Conservation (phyloP, 2,797 vertebrate genomes). For the Botia almorhae region DNA sequence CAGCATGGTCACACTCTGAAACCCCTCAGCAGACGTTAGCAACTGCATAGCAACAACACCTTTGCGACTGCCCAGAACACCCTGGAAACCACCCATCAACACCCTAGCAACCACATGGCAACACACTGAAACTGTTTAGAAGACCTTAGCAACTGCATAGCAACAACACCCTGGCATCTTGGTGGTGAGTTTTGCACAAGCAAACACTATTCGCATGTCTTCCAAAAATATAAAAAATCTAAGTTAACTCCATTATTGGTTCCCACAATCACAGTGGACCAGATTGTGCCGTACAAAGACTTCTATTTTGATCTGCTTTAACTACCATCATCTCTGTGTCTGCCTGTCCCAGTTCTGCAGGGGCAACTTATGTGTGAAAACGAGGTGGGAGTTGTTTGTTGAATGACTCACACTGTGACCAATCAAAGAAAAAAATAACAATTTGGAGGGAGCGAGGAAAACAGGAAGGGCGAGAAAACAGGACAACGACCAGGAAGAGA, state of each 20-base stretch:
- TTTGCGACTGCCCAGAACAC: neutral
- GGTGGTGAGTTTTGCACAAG: neutral
- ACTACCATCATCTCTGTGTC: neutral
- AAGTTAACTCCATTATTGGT: neutral
- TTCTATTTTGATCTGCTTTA: neutral
- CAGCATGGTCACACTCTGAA: neutral
- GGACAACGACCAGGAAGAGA: neutral
- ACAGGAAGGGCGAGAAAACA: conserved; percentile 1
- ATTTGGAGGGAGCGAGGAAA: neutral
- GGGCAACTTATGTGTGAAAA: neutral
- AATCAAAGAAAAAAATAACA: conserved; percentile 1
- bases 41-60: neutral
- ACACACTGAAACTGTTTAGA: neutral
- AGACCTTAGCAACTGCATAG: neutral
- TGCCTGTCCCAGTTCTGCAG: conserved; percentile 6
- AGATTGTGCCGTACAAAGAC: too few species aligned
- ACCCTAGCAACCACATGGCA: neutral
- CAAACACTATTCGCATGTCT: neutral
- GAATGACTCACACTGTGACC: conserved; percentile 5
- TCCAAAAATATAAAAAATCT: neutral
- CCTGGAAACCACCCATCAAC: neutral
- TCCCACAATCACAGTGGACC: neutral
- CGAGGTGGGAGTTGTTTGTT: neutral
- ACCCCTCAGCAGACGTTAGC: neutral
- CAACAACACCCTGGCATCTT: neutral